Percentiles rank a stretch among this genome's conserved stretches.
phyloP scores from a whole-genome alignment of 2,113 vertebrate genomes.

The Clupea harengus region DNA sequence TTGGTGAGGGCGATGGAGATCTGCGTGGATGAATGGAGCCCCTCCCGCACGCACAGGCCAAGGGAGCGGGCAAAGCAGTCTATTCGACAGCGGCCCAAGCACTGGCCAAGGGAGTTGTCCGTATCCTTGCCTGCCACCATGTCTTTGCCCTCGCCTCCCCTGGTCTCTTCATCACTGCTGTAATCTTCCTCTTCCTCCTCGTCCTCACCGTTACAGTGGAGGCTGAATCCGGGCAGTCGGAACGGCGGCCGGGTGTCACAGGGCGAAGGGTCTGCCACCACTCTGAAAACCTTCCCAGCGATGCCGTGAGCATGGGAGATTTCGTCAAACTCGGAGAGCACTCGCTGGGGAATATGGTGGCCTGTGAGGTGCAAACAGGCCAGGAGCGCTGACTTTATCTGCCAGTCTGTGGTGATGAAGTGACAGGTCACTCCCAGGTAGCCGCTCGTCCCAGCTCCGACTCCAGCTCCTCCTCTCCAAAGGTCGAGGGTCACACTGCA shows the following conservation, averaged over 20 bases:
- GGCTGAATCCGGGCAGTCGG: slow-evolving; percentile 67
- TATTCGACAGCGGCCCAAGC: slow-evolving; percentile 66
- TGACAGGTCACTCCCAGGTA: slow-evolving; percentile 78
- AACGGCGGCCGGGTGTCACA: slow-evolving; percentile 54
- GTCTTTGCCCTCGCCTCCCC: neutral
- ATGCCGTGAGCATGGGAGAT: slow-evolving; percentile 71
- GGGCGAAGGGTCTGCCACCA: slow-evolving; percentile 64
- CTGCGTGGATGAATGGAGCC: slow-evolving; percentile 64
- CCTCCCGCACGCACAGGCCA: slow-evolving; percentile 69
- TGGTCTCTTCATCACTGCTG: slow-evolving; percentile 49
- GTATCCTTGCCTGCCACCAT: slow-evolving; percentile 10
- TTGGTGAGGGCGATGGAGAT: slow-evolving; percentile 67
- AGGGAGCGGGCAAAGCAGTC: slow-evolving; percentile 74
- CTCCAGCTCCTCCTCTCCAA: slow-evolving; percentile 57
- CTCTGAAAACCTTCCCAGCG: slow-evolving; percentile 69
- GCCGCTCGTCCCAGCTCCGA: slow-evolving; percentile 58
- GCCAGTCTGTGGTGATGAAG: slow-evolving; percentile 74
- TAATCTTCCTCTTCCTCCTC: slow-evolving; percentile 49
- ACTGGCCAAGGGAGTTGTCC: slow-evolving; percentile 65
- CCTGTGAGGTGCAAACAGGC: slow-evolving; percentile 69
- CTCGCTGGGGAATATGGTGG: slow-evolving; percentile 56
- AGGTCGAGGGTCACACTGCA: slow-evolving; percentile 74
- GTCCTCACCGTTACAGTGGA: slow-evolving; percentile 46
- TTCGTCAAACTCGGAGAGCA: slow-evolving; percentile 72
- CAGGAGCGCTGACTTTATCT: slow-evolving; percentile 72